Base-by-base conservation (phyloP, 1,140 invertebrate genomes). In the Pseudomyrmex pallidus region DNA sequence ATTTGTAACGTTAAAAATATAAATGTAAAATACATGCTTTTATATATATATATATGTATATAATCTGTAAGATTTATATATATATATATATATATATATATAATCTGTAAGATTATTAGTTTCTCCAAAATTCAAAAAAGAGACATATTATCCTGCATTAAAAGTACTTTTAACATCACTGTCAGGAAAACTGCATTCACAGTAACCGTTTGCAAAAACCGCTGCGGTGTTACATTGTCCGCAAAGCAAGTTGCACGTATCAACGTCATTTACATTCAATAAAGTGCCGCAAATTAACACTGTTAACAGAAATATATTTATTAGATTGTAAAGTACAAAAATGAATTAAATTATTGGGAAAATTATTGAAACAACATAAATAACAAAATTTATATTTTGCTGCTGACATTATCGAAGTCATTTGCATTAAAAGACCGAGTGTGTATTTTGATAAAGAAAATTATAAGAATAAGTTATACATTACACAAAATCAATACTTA, bases 161-260 rank as follows among this genome's bases (percentile, higher is more conserved):
- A 77, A 67, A 77, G 78, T 88, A 89, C 88, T 87, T 83, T 64
- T 35, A 5, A 86, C 15, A 52, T 67, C 66, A 54, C 82, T 48
- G n/a, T 84, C 80, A 46, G 20, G 9, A 48, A 83, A 44, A 52
- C 76, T 74, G 61, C 89, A 89, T 56, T 88, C 80, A 74, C 89
- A 90, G 54, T 35, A 9, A 12, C n/a, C 64, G 9, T 89, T 25
- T 3, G 64, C 52, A 59, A 89, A 76, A 22, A 74, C 54, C 48
- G 73, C 77, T 10, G 74, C 62, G 46, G 76, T 82, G 5, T 74
- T 73, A 68, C 84, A 86, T 67, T 66, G 63, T 52, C 15, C 25
- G 25, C 89, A 90, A 5, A 89, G 52, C 7, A 88, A 46, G 12
- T 17, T 68, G 50, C 89, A 90, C 5, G 46, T 85, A 61, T 85